Evolutionary conservation across 2,113 vertebrate species (phyloP), one percentile per base, ranked within the genome.

Genomic region (Raphicerus campestris): DNA sequence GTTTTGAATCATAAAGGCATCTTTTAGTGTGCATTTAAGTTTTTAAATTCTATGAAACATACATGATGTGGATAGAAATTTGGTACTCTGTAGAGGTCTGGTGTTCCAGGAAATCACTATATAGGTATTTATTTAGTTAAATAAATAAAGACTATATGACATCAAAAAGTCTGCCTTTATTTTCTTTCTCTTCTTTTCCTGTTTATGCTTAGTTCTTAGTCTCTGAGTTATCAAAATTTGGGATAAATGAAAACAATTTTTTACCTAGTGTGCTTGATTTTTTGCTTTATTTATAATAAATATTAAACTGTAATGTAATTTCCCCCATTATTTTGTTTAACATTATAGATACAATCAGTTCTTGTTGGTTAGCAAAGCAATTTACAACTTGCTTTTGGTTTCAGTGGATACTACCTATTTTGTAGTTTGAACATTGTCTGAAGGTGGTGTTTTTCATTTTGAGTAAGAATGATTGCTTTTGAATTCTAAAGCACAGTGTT

Each of bases 261-360:
- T 61, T 81, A 75, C 28, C 73, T 35, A 39, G 8, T 61, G 7
- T 61, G 47, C 32, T 75, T 94, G 13, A 30, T 77, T 87, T 94
- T 87, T 47, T 94, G 61, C 53, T 94, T 88, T 87, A 73, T 82
- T 96, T 35, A 70, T 70, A 35, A 17, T 94, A 82, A 91, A 91
- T 82, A 82, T 35, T 94, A 83, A 94, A 63, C 82, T 61, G 20
- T 20, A 91, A 91, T 39, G 47, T 70, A 87, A 61, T n/a, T 85
- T 63, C 39, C 80, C 35, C 24, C 28, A 75, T 75, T 95, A 42
- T 86, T 80, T 32, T 93, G 49, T 66, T 94, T 39, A 85, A 70
- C 42, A 14, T 92, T 55, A 45, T 90, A 45, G 47, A 77, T 87
- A 39, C 61, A 82, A 83, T 96, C 28, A 47, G 55, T 58, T 87